Evolutionary conservation across 2,797 vertebrate genomes (phyloP).

Genomic region (Sebastes jordani): DNA sequence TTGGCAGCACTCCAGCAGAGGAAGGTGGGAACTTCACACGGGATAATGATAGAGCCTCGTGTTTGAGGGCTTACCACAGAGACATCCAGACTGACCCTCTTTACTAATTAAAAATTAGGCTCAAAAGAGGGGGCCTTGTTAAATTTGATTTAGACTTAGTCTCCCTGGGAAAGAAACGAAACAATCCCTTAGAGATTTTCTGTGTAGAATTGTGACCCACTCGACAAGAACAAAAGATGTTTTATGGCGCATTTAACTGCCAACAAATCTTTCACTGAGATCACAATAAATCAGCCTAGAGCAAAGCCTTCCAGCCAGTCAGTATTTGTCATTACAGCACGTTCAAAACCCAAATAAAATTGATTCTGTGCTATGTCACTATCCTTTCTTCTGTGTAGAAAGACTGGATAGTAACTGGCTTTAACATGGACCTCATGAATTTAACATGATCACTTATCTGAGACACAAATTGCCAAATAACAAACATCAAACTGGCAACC

Average conservation of each 20-base stretch:
- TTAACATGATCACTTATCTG: not conserved
- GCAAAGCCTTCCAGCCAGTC: not conserved
- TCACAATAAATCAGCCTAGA: slow-evolving; percentile 8
- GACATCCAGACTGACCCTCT: slow-evolving; percentile 36
- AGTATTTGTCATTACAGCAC: not conserved
- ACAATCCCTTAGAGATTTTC: slow-evolving; percentile 1
- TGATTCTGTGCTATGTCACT: not conserved
- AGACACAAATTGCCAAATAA: not conserved
- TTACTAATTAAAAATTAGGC: slow-evolving; percentile 60
- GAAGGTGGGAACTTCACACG: slow-evolving; percentile 26
- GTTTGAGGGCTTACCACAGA: slow-evolving; percentile 36
- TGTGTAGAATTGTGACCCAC: not conserved
- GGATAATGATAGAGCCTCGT: slow-evolving; percentile 49
- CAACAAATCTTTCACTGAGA: slow-evolving; percentile 24
- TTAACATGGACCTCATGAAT: not conserved
- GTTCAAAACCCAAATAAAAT: not conserved
- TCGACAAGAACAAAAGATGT: slow-evolving; percentile 11
- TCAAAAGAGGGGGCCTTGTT: slow-evolving; percentile 48
- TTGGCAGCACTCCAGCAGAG: slow-evolving; percentile 33
- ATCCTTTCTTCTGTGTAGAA: not conserved
- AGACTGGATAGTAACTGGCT: not conserved
- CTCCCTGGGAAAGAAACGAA: slow-evolving; percentile 1
- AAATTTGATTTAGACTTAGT: slow-evolving; percentile 42
- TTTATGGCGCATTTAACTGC: slow-evolving; percentile 10
- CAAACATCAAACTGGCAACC: not conserved